phyloP scores from a whole-genome alignment of 2,888 invertebrate species.

The Callimorpha dominula region DNA sequence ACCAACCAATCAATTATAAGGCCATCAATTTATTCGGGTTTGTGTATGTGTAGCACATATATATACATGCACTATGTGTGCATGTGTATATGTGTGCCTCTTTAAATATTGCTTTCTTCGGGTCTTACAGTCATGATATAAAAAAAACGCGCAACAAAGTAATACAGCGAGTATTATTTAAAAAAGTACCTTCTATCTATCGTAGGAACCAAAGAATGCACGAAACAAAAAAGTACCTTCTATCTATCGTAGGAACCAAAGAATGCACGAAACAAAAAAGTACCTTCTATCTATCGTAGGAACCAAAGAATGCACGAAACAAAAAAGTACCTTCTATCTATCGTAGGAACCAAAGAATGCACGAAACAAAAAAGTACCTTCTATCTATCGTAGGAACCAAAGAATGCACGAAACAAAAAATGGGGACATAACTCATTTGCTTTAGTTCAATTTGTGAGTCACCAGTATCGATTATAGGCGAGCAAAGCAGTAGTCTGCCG shows the following conservation, averaged over 20 bases:
- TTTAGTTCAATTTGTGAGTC: slow-evolving; percentile 34
- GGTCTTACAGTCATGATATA: too few relatives aligned
- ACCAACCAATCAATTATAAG: too few relatives aligned
- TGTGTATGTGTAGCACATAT: too few relatives aligned
- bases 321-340: slow-evolving; percentile 4
- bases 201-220: background rate
- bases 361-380: background rate
- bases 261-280: background rate
- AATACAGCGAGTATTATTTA: too few relatives aligned
- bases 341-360: background rate
- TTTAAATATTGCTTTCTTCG: too few relatives aligned
- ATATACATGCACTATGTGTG: too few relatives aligned
- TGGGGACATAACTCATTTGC: slow-evolving; percentile 31
- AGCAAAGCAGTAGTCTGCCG: slow-evolving; percentile 24
- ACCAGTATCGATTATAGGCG: slow-evolving; percentile 26
- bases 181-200: too few relatives aligned
- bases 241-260: background rate
- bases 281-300: too few relatives aligned
- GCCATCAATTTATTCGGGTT: too few relatives aligned
- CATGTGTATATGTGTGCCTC: too few relatives aligned
- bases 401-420: background rate
- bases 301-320: background rate
- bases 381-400: background rate
- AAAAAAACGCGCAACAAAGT: too few relatives aligned
- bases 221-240: background rate